Percentiles rank a stretch among this genome's conserved stretches.
phyloP scores from a whole-genome alignment of 2,888 invertebrate species.

The Phyto melanocephala region DNA sequence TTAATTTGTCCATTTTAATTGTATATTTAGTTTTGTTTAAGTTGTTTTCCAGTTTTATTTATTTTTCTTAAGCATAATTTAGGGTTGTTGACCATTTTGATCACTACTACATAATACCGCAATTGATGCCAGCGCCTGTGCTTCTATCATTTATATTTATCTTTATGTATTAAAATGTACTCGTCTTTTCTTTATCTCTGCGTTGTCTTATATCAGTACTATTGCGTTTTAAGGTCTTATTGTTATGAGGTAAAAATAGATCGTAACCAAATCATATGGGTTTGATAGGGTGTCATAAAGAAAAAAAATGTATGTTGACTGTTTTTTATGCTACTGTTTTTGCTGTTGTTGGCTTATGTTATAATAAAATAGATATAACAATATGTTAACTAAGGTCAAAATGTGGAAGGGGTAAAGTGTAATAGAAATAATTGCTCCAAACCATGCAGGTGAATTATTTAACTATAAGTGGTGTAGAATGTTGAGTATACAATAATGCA shows the following conservation, averaged over 20 bases:
- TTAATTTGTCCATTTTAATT: neutral
- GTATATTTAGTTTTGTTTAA: neutral
- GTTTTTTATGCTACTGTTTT: neutral
- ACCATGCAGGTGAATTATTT: neutral
- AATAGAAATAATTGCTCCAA: neutral
- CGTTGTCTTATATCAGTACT: neutral
- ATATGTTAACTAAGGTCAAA: conserved; percentile 25
- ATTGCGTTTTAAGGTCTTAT: conserved; percentile 2
- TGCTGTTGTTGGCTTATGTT: neutral
- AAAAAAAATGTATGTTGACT: neutral
- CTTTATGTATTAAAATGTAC: conserved; percentile 5
- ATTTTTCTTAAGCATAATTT: conserved; percentile 18
- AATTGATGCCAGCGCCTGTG: neutral
- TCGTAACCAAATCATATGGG: neutral
- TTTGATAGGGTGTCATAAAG: neutral
- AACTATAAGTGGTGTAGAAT: neutral
- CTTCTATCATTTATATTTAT: neutral
- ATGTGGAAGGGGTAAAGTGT: conserved; percentile 19
- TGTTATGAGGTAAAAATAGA: neutral
- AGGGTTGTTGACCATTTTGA: conserved; percentile 23
- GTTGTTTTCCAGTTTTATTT: conserved; percentile 10
- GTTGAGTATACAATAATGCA: neutral
- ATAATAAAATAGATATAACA: neutral
- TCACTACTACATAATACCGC: neutral
- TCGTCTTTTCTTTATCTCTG: conserved; percentile 1